phyloP scores from a whole-genome alignment of 2,113 vertebrate genomes.

The Myxocyprinus asiaticus region DNA sequence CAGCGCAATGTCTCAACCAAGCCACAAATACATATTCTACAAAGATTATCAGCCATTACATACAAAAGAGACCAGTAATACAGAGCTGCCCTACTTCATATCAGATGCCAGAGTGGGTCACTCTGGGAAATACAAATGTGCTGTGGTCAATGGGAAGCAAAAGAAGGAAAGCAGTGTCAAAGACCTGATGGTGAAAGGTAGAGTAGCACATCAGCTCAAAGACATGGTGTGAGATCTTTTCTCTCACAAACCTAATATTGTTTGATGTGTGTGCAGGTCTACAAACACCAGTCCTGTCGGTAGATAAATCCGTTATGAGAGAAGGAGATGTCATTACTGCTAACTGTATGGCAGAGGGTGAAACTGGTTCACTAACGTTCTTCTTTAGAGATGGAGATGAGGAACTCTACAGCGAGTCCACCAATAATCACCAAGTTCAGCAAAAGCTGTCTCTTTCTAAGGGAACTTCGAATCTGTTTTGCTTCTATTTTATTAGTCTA shows the following conservation, averaged over 20 bases:
- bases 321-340: constrained; percentile 63
- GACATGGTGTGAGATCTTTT: not conserved
- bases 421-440: not conserved
- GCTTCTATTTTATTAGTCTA: constrained; percentile 58
- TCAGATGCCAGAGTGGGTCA: constrained; percentile 52
- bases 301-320: constrained; percentile 25
- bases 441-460: not conserved
- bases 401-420: not conserved
- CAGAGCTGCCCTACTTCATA: constrained; percentile 48
- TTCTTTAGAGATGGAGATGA: constrained; percentile 42
- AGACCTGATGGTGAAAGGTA: constrained; percentile 68
- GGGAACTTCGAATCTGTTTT: constrained; percentile 56
- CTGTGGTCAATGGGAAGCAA: constrained; percentile 27
- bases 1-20: not conserved
- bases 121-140: constrained; percentile 68
- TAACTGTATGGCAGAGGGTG: constrained; percentile 60
- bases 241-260: not conserved
- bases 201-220: not conserved
- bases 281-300: constrained; percentile 59
- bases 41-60: constrained; percentile 39
- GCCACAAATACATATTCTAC: constrained; percentile 61
- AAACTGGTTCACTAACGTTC: constrained; percentile 59
- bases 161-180: not conserved
- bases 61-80: not conserved
- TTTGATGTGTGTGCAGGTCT: constrained; percentile 58